Evolutionary conservation across 2,797 vertebrate species (phyloP), one percentile per base, ranked within the genome.

Genomic region (Odontamblyopus rebecca): DNA sequence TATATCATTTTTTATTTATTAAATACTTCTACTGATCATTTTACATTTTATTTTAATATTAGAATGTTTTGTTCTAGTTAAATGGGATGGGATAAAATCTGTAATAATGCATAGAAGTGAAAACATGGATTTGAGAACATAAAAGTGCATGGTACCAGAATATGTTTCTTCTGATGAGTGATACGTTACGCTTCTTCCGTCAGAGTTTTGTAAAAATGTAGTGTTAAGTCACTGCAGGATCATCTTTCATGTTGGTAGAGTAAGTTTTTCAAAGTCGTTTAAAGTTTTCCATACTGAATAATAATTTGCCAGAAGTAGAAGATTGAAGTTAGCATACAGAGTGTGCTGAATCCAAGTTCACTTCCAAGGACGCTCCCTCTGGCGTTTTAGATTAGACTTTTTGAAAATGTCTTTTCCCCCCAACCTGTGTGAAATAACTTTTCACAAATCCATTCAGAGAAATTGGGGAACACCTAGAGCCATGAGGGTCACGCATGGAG

Each of bases 401-500:
- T 66, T 51, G 15, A 51, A 30, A 48, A 66, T 29, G 64, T 50
- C 26, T 44, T 62, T 38, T 51, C 18, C 57, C 32, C 30, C 38
- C 41, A 63, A 63, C 61, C 61, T 63, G 61, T 63, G 35, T 63
- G 32, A 63, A 41, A 63, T 41, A 11, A 61, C 29, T 73, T 62
- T 4, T 2, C 69, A 44, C 11, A 35, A 71, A 67, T 61, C 63
- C 61, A 72, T 48, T 38, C 16, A 67, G 29, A 67, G 29, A 54
- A 1, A 72, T 44, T 72, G 35, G 38, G 30, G 69, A 13, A 53
- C 75, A 72, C 75, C 60, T 74, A 38, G 54, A 76, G 77, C 62
- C 50, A 63, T 35, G 32, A 59, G 71, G 29, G 71, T 76, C 79
- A 78, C 69, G 70, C 68, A 77, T 70, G 70, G 50, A 72, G 30